phyloP scores from a whole-genome alignment of 1,140 invertebrate species.

The Cecropterus lyciades region DNA sequence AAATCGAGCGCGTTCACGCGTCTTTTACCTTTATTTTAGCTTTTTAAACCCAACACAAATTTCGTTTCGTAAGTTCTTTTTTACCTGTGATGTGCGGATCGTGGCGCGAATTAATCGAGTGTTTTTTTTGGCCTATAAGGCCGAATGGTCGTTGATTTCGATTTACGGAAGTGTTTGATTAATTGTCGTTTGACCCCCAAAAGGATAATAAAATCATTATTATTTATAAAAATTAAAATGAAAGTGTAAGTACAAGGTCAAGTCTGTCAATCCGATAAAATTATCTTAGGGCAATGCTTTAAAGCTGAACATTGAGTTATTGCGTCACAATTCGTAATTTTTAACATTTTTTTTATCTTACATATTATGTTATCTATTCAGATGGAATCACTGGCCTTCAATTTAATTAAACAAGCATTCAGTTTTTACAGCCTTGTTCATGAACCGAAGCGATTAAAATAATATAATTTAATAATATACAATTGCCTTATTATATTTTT shows the following conservation, averaged over 20 bases:
- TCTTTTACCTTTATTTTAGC: conserved; percentile 48
- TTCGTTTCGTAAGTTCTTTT: conserved; percentile 40
- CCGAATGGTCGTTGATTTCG: conserved; percentile 25
- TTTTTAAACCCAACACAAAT: conserved; percentile 42
- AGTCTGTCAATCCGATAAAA: conserved; percentile 6
- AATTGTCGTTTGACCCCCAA: conserved; percentile 26
- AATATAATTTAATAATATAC: too few species aligned
- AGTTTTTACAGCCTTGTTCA: conserved; percentile 17
- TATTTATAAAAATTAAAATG: conserved; percentile 20
- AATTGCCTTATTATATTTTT: too few species aligned
- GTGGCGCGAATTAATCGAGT: conserved; percentile 29
- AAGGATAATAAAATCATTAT: conserved; percentile 14
- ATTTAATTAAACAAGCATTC: conserved; percentile 26
- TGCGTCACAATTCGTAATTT: too few species aligned
- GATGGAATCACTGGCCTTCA: not conserved
- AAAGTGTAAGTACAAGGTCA: conserved; percentile 32
- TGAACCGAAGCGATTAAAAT: conserved; percentile 10
- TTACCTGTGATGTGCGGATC: conserved; percentile 37
- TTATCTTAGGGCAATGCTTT: not conserved
- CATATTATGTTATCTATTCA: too few species aligned
- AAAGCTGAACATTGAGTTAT: too few species aligned
- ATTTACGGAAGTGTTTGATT: conserved; percentile 31
- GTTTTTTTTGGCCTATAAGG: conserved; percentile 31
- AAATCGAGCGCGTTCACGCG: conserved; percentile 48
- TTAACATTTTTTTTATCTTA: too few species aligned